phyloP scores from a whole-genome alignment of 2,888 invertebrate species.

The Agapostemon virescens region DNA sequence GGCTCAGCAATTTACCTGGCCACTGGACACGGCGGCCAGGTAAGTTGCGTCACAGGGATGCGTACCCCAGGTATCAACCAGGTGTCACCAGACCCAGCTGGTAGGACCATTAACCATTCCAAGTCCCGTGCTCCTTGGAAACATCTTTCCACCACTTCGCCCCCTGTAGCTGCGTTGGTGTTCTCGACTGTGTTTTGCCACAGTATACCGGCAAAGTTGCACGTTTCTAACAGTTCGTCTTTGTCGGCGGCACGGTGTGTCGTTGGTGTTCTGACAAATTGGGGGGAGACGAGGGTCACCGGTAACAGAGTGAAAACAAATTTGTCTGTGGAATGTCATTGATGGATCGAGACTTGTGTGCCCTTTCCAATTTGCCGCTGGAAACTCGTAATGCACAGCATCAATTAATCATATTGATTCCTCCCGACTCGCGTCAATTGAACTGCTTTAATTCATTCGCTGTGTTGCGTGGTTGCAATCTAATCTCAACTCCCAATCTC shows the following conservation, averaged over 20 bases:
- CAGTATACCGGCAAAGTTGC: conserved; percentile 57
- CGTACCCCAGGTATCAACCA: conserved; percentile 66
- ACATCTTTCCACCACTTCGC: conserved; percentile 10
- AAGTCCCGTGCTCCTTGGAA: conserved; percentile 47
- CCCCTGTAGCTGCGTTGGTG: conserved; percentile 27
- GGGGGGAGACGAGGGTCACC: conserved; percentile 57
- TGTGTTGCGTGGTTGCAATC: neutral
- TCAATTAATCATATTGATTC: conserved; percentile 31
- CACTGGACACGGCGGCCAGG: conserved; percentile 34
- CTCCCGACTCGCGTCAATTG: neutral
- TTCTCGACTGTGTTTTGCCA: conserved; percentile 57
- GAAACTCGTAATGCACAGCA: neutral
- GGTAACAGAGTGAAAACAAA: conserved; percentile 59
- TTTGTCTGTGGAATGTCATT: conserved; percentile 56
- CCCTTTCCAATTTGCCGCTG: conserved; percentile 23
- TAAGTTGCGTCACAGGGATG: conserved; percentile 73
- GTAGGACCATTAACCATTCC: conserved; percentile 53
- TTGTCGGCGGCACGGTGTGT: conserved; percentile 68
- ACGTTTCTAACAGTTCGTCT: conserved; percentile 59
- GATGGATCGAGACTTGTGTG: conserved; percentile 45
- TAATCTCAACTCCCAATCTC: neutral
- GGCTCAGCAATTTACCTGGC: conserved; percentile 18
- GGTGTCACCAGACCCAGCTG: conserved; percentile 58
- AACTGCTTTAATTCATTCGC: neutral
- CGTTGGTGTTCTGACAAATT: conserved; percentile 73